phyloP scores from a whole-genome alignment of 2,797 vertebrate species.

The Xenentodon cancila region DNA sequence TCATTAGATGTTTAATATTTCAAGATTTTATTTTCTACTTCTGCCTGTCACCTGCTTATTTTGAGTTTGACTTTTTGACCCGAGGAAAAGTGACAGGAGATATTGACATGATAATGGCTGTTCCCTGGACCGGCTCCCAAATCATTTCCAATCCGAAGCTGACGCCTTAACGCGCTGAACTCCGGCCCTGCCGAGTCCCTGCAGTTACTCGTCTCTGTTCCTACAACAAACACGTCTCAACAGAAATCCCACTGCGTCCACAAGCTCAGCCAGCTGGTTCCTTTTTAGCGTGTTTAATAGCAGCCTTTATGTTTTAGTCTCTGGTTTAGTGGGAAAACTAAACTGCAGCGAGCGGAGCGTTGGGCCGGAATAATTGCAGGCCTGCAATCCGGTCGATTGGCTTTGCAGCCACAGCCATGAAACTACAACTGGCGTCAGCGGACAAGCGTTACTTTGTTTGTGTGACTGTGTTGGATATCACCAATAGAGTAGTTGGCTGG shows the following conservation, averaged over 20 bases:
- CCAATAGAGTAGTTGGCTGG: conserved; percentile 46
- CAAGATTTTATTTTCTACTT: background rate
- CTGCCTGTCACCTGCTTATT: background rate
- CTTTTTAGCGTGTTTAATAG: conserved; percentile 34
- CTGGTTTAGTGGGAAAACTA: conserved; percentile 44
- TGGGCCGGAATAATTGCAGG: conserved; percentile 62
- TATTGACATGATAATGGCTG: conserved; percentile 54
- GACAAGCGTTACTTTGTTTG: conserved; percentile 51
- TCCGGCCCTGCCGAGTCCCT: conserved; percentile 10
- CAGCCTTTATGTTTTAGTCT: conserved; percentile 36
- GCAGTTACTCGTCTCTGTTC: conserved; percentile 28
- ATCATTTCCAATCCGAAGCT: conserved; percentile 48
- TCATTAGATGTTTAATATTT: background rate
- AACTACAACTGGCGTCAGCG: conserved; percentile 75
- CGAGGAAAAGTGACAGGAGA: conserved; percentile 37
- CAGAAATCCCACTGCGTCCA: conserved; percentile 43
- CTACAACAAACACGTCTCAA: conserved; percentile 49
- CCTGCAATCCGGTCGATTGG: conserved; percentile 52
- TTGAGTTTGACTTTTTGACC: conserved; percentile 27
- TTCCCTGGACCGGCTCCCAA: conserved; percentile 54
- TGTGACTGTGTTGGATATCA: conserved; percentile 52
- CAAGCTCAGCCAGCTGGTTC: conserved; percentile 44
- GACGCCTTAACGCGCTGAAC: conserved; percentile 42
- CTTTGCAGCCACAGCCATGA: conserved; percentile 55
- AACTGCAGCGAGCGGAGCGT: conserved; percentile 26